Percentiles rank a stretch among this genome's conserved stretches.
Conservation (phyloP, 2,797 vertebrate genomes). For the Rhyacichthys aspro region DNA sequence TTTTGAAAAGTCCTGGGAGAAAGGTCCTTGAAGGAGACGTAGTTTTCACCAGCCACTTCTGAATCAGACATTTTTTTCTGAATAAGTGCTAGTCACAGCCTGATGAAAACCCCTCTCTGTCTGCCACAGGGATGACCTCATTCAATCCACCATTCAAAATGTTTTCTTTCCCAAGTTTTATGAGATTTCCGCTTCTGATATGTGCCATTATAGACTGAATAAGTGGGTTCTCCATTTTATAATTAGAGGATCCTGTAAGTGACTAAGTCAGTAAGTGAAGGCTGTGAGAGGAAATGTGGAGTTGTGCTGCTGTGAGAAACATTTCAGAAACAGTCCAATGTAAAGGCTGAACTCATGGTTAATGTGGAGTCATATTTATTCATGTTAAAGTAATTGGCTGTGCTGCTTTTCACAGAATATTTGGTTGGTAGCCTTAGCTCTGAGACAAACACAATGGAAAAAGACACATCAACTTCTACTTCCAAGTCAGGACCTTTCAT, state of each 20-base stretch:
- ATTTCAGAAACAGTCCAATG: constrained; percentile 19
- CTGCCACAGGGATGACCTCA: constrained; percentile 61
- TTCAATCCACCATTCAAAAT: constrained; percentile 43
- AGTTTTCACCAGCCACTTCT: constrained; percentile 54
- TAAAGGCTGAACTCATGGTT: constrained; percentile 24
- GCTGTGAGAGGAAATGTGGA: constrained; percentile 27
- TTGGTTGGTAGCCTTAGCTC: neutral
- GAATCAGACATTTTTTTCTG: constrained; percentile 63
- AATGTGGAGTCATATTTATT: constrained; percentile 17
- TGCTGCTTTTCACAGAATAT: constrained; percentile 19
- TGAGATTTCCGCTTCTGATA: constrained; percentile 59
- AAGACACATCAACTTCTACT: constrained; percentile 8
- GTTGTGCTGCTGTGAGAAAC: constrained; percentile 16
- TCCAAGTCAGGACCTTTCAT: constrained; percentile 17
- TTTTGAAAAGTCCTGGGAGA: constrained; percentile 25
- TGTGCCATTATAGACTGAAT: constrained; percentile 58
- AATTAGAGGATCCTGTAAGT: constrained; percentile 56
- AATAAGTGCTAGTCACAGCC: constrained; percentile 65
- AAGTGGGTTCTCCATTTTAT: constrained; percentile 47
- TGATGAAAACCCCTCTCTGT: constrained; percentile 51
- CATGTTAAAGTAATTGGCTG: constrained; percentile 28
- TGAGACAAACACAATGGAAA: constrained; percentile 21
- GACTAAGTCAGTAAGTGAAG: constrained; percentile 36
- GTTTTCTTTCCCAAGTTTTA: constrained; percentile 60
- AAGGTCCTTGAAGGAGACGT: constrained; percentile 8